These are phyloP conservation scores for Stichopus chloronotus DNA, from an alignment of 35 echinoderm and acorn worm species.

Conservation along the genomic window DNA sequence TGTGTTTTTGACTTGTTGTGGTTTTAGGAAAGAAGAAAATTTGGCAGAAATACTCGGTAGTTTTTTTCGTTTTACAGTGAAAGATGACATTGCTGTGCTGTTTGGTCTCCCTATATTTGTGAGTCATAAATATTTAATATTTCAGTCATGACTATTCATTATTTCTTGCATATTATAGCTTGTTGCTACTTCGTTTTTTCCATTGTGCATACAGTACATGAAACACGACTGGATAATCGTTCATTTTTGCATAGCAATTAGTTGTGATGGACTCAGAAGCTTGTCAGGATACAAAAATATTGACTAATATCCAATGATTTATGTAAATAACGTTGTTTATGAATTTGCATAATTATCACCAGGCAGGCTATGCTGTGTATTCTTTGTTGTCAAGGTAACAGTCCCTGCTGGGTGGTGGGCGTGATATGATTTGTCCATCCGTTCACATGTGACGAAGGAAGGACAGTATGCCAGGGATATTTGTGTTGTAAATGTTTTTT, in stretches of 20 bases:
- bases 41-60: background rate
- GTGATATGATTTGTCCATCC: background rate
- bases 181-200: background rate
- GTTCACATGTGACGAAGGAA: background rate
- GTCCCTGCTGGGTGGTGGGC: too few species aligned
- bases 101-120: constrained; percentile 24
- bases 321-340: constrained; percentile 10
- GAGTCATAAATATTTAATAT: constrained; percentile 13
- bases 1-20: constrained; percentile 3
- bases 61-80: constrained; percentile 17
- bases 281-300: background rate
- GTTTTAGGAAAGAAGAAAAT: background rate
- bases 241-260: background rate
- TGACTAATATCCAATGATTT: constrained; percentile 20
- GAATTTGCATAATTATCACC: constrained; percentile 2
- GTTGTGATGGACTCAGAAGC: background rate
- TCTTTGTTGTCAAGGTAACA: too few species aligned
- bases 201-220: too few species aligned
- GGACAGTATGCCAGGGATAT: background rate
- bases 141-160: background rate
- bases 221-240: background rate
- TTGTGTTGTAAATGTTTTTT: constrained; percentile 19
- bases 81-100: background rate
- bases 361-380: too few species aligned
- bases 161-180: background rate